Percentiles rank a stretch among this genome's conserved stretches.
Evolutionary conservation across 2,888 invertebrate species (phyloP).

Genomic region (Apotomis turbidana): DNA sequence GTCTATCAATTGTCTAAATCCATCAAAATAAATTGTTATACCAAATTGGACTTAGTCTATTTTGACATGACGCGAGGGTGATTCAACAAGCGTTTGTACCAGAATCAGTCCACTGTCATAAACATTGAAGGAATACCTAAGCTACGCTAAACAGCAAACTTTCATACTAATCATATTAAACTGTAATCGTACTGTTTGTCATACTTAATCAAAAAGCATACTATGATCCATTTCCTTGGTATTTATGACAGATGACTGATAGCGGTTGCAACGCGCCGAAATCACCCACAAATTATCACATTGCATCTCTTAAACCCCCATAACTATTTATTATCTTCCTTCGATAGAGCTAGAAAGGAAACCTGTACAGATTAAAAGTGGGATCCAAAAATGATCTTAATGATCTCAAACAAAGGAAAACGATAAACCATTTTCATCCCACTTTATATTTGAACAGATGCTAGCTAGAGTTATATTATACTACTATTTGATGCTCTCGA

Average conservation of each 20-base stretch:
- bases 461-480: not conserved
- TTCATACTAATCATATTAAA: too few species aligned
- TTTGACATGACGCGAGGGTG: too few species aligned
- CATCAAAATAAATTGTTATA: not conserved
- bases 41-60: not conserved
- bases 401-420: not conserved
- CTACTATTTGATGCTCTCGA: not conserved
- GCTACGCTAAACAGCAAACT: too few species aligned
- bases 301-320: not conserved
- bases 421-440: not conserved
- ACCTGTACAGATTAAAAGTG: not conserved
- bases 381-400: not conserved
- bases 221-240: too few species aligned
- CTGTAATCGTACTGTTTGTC: too few species aligned
- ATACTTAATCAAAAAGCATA: too few species aligned
- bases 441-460: conserved; percentile 2
- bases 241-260: too few species aligned
- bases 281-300: not conserved
- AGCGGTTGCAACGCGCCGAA: too few species aligned
- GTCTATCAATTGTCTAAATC: conserved; percentile 19
- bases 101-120: too few species aligned
- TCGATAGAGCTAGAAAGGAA: not conserved
- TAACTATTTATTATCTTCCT: not conserved
- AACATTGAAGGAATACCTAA: too few species aligned
- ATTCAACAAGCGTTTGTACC: too few species aligned